Evolutionary conservation across 2,888 invertebrate genomes (phyloP), one percentile per base, ranked within the genome.

Genomic region (Cerceris ruficornis): DNA sequence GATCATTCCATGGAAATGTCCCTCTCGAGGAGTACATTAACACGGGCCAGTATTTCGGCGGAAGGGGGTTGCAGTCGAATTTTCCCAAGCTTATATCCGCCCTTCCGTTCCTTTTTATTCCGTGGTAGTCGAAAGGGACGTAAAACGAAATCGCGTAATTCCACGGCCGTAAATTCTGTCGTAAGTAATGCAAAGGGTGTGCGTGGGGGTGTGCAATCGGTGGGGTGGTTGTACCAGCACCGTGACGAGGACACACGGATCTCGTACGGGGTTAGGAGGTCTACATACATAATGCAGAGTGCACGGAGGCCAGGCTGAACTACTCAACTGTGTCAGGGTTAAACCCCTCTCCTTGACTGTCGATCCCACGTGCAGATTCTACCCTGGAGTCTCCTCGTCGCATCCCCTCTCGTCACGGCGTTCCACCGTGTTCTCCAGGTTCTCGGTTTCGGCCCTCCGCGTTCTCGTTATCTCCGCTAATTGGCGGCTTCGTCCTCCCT

Each of bases 281-380:
- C 88, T 84, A 83, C 83, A 88, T 90, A 87, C 87, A 90, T 90
- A 88, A 89, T 89, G 88, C 85, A 88, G 83, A 82, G 72, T 81
- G 77, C 81, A 80, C 75, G 76, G 81, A 83, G 85, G 82, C 84
- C 83, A 75, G 77, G 80, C 82, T 81, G 67, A 81, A 85, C 84
- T 88, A 83, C 86, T 88, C 86, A 90, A 91, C 87, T 88, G 84
- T 91, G 90, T 91, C 90, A 91, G 91, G 91, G 91, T 91, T 91
- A 89, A 74, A 66, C 67, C 68, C 49, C 62, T 64, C 59, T 61
- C 64, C 62, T 68, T 68, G 69, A 46, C 39, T 74, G 75, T 76
- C 75, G 71, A 75, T 80, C 77, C 71, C 81, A 81, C 80, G 75
- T 87, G 84, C 66, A 70, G 78, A 81, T 77, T 77, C 54, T 68